Evolutionary conservation across 2,888 invertebrate genomes (phyloP).

Genomic region (Scaptomyza caliginosa): DNA sequence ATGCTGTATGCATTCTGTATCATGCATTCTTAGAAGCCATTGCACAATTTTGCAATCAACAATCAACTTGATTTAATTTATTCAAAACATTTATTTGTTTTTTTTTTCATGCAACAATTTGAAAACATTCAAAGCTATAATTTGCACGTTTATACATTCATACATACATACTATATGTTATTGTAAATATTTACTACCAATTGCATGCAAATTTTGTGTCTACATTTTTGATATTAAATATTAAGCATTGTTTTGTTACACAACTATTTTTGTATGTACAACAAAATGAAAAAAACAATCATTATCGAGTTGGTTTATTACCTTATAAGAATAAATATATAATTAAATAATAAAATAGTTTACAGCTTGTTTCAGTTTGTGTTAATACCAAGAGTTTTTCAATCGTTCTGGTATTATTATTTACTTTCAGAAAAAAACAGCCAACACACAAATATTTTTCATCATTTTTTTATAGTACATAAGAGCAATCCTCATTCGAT

Average conservation of each 20-base stretch:
- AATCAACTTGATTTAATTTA: slow-evolving; percentile 21
- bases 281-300: not conserved
- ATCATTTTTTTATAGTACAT: not conserved
- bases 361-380: too few relatives aligned
- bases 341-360: too few relatives aligned
- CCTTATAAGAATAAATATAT: not conserved
- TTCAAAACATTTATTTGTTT: slow-evolving; percentile 15
- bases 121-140: not conserved
- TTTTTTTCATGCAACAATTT: slow-evolving; percentile 3
- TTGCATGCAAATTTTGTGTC: not conserved
- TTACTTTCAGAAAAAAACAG: not conserved
- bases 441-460: not conserved
- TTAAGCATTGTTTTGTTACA: not conserved
- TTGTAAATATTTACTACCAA: slow-evolving; percentile 19
- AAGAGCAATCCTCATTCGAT: slow-evolving; percentile 18
- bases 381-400: not conserved
- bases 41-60: slow-evolving; percentile 13
- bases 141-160: slow-evolving; percentile 3
- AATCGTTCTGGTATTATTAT: not conserved
- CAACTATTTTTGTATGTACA: not conserved
- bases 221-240: not conserved
- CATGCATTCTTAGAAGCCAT: not conserved
- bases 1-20: too few relatives aligned
- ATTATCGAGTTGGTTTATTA: not conserved
- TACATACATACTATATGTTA: not conserved